Conservation (phyloP, 1,140 invertebrate species). For the Anadara kagoshimensis region DNA sequence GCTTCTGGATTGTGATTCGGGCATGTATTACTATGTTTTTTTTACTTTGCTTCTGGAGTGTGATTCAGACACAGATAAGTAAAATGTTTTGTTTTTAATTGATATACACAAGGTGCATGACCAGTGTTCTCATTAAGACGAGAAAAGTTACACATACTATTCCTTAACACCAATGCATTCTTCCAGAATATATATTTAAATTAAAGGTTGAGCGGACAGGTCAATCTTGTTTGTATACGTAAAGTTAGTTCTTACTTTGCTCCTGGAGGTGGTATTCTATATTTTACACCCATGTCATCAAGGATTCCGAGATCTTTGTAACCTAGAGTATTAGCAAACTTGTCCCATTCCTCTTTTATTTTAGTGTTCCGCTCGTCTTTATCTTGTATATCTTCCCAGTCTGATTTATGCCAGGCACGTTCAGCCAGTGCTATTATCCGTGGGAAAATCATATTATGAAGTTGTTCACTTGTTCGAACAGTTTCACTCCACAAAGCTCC, state of each 20-base stretch:
- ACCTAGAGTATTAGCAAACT: conserved; percentile 58
- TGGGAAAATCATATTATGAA: conserved; percentile 63
- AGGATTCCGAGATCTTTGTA: conserved; percentile 52
- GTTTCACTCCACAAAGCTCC: conserved; percentile 63
- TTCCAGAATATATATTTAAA: too few relatives aligned
- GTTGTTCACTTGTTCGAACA: conserved; percentile 48
- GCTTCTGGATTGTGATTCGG: too few relatives aligned
- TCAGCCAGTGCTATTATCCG: conserved; percentile 65
- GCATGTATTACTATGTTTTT: too few relatives aligned
- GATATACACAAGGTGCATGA: too few relatives aligned
- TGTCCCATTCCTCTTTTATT: conserved; percentile 42
- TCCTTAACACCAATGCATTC: too few relatives aligned
- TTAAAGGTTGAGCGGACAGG: too few relatives aligned
- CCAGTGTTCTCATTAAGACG: too few relatives aligned
- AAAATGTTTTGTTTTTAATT: too few relatives aligned
- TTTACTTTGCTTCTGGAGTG: too few relatives aligned
- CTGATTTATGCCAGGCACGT: conserved; percentile 62
- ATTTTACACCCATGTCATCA: conserved; percentile 48
- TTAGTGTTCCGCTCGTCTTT: conserved; percentile 1
- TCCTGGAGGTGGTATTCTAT: conserved; percentile 56
- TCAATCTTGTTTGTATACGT: too few relatives aligned
- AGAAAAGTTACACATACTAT: too few relatives aligned
- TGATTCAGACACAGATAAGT: too few relatives aligned
- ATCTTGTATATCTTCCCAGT: conserved; percentile 52
- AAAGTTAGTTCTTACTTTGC: conserved; percentile 39